A percentile compares a stretch with the other conserved stretches of the same genome.
These are phyloP conservation scores for Corythucha ciliata DNA, from an alignment of 2,888 invertebrate species.

Conservation along the genomic window DNA sequence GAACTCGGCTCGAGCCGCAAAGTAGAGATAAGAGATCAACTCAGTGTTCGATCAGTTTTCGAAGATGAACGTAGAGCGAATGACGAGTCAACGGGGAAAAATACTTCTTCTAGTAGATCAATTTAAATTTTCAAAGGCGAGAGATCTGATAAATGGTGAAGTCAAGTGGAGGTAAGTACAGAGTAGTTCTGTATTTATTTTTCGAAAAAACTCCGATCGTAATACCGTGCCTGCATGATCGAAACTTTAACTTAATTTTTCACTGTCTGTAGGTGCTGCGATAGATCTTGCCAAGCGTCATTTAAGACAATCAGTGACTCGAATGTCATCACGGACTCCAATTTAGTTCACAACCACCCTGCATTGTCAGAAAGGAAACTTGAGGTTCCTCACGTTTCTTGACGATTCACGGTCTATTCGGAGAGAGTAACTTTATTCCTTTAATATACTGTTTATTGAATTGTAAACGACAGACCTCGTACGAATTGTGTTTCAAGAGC, in stretches of 20 bases:
- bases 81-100: neutral
- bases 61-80: conserved; percentile 5
- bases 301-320: neutral
- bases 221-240: too few species aligned
- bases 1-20: too few species aligned
- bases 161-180: neutral
- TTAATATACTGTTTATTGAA: neutral
- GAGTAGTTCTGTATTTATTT: too few species aligned
- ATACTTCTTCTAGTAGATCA: neutral
- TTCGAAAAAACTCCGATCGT: too few species aligned
- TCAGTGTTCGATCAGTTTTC: too few species aligned
- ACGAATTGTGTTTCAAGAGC: neutral
- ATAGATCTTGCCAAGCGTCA: neutral
- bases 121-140: neutral
- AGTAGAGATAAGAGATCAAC: too few species aligned
- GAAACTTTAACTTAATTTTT: neutral
- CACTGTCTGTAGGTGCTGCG: neutral
- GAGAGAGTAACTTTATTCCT: neutral
- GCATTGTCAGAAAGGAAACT: neutral
- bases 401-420: neutral
- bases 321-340: neutral
- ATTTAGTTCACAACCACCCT: neutral
- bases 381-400: neutral
- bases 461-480: neutral
- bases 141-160: neutral